Conservation (phyloP, 2,113 vertebrate genomes). For the Sinocyclocheilus grahami region DNA sequence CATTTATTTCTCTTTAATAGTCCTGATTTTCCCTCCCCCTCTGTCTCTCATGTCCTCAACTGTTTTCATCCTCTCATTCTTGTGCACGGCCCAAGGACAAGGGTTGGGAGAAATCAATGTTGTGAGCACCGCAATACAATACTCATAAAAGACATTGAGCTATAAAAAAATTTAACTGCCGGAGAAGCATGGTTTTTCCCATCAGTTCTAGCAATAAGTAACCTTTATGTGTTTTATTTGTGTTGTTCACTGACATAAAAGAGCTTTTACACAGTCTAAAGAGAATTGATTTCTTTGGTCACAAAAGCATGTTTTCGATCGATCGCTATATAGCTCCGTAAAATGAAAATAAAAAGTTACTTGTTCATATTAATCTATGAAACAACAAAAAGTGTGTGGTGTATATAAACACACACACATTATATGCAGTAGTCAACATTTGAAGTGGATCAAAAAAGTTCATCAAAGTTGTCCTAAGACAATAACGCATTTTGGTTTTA, state of each 20-base stretch:
- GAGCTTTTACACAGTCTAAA: background rate
- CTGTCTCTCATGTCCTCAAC: background rate
- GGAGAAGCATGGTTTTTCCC: background rate
- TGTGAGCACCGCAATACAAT: conserved; percentile 22
- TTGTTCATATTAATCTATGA: background rate
- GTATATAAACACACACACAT: background rate
- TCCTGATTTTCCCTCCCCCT: background rate
- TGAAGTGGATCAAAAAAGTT: no score
- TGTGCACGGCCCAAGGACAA: conserved; percentile 49
- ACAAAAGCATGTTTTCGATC: background rate
- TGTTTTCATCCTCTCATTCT: background rate
- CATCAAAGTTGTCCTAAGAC: no score
- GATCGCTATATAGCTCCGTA: background rate
- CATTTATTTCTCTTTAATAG: background rate
- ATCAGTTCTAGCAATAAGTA: conserved; percentile 15
- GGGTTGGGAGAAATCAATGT: conserved; percentile 35
- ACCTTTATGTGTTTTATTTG: conserved; percentile 17
- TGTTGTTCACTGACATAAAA: background rate
- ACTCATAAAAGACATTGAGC: conserved; percentile 21
- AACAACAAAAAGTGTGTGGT: background rate
- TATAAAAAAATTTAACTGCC: conserved; percentile 6
- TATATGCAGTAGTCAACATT: no score
- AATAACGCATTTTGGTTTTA: no score
- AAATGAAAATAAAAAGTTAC: background rate
- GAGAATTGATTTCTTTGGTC: background rate